Evolutionary conservation across 2,888 invertebrate species (phyloP).

Genomic region (Stenodema calcarata): DNA sequence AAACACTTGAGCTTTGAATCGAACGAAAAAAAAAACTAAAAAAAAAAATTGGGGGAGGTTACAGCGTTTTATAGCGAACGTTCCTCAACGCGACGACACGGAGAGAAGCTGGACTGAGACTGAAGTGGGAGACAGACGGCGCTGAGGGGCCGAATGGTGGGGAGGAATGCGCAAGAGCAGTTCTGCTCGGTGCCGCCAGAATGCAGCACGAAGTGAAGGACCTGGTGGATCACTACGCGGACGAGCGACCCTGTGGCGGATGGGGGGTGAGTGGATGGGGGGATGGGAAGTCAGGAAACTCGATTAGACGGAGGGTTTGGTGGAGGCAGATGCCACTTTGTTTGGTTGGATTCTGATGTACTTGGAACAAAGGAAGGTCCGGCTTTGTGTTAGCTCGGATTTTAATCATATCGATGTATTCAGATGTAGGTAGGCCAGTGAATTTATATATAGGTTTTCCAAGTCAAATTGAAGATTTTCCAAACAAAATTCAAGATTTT

Average conservation of each 20-base stretch:
- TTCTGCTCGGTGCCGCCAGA: background rate
- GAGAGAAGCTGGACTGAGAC: slow-evolving; percentile 49
- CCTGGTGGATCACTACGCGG: slow-evolving; percentile 22
- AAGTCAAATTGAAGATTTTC: too few species aligned
- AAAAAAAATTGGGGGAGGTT: slow-evolving; percentile 42
- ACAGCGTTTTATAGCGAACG: slow-evolving; percentile 24
- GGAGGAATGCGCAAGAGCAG: slow-evolving; percentile 30
- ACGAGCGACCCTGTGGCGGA: background rate
- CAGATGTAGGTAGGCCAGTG: too few species aligned
- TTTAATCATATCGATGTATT: too few species aligned
- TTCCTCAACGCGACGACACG: background rate
- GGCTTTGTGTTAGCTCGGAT: too few species aligned
- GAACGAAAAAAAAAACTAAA: slow-evolving; percentile 32
- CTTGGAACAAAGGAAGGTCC: too few species aligned
- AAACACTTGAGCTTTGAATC: background rate
- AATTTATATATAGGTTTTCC: too few species aligned
- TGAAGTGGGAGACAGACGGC: background rate
- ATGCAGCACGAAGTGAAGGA: background rate
- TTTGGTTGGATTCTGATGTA: too few species aligned
- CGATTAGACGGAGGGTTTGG: background rate
- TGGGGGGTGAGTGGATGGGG: background rate
- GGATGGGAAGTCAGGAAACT: background rate
- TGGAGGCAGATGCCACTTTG: too few species aligned
- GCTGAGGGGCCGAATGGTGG: background rate
- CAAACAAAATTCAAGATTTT: too few species aligned